Base-by-base conservation (phyloP, 2,113 vertebrate genomes). In the Amphiprion ocellaris region DNA sequence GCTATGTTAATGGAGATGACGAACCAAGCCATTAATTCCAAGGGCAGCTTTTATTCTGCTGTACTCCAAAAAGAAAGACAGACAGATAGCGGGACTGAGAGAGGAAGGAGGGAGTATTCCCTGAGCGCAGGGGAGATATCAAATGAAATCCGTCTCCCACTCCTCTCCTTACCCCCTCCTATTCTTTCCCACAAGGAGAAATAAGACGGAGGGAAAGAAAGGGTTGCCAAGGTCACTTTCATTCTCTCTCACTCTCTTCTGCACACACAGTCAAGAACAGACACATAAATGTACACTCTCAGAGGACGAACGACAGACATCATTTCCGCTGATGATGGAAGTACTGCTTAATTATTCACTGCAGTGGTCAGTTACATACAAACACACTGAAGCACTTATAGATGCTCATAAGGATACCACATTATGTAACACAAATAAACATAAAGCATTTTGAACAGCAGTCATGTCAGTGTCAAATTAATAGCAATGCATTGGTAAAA, bases 151-250 rank as follows among this genome's bases (percentile, higher is more conserved):
- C 66, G 17, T 74, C 82, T 79, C 69, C 69, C 69, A 62, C 69
- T 86, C 81, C 62, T 83, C 61, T 87, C 58, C 70, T 75, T 33
- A 19, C 44, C 50, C 11, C 77, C 73, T 74, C 50, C 68, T 53
- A 21, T 4, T 75, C 74, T 41, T 54, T 78, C 63, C 71, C 77
- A 79, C 75, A 86, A 87, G 71, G 82, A 87, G 76, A 84, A 83
- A 71, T 54, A 74, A 74, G 41, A 71, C 23, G 11, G 65, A 56
- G 53, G n/a, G 19, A 62, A 73, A 66, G 41, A 77, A 82, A 83
- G 76, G 79, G 63, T 86, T 87, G 41, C 69, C 89, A 92, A 91
- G 89, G 91, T 93, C 88, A 87, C 80, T 74, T 90, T 75, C 10
- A 1, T 74, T 73, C 77, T 83, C 28, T 55, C 39, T 65, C 9